Evolutionary conservation across 2,888 invertebrate species (phyloP), one percentile per base, ranked within the genome.

Genomic region (Dasysyrphus tricinctus): DNA sequence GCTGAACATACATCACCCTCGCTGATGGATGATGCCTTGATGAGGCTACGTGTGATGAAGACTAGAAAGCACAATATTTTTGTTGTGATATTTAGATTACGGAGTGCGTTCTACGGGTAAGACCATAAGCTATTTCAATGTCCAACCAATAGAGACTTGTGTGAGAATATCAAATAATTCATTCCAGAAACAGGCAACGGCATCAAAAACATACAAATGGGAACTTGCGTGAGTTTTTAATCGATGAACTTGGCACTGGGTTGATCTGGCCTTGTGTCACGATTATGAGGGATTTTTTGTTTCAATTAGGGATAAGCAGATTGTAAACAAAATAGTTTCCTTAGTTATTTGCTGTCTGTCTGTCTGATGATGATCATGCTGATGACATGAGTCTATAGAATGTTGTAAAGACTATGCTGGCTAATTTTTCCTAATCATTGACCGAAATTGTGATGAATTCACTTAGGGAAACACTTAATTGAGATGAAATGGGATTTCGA

Each of bases 81-180:
- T 80, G 80, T 80, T 72, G 76, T 39, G 19, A 24, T 14, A 61
- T 61, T 61, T 14, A 16, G 61, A 42, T 14, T 61, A 16, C 51
- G 59, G 12, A 7, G 32, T 11, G 49, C 70, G 34, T 76, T 72
- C 59, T 80, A 76, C 72, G 70, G 84, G 74, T 70, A 37, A 59
- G 14, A n/a, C 14, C 54, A 12, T 4, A 34, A 14, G 57, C 16
- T 24, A 19, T 29, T 34, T 51, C 34, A 32, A 37, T 69, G 67
- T 51, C 67, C 19, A 51, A 19, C 49, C 47, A 8, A 47, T 47
- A 47, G 47, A 47, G 16, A 16, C 47, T 79, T 79, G 70, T 80
- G 80, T 84, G 84, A 76, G 84, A 84, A 80, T 65, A 44, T 73
- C 80, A 80, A 84, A 84, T 84, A 84, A 84, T 72, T 84, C 72